Evolutionary conservation across 2,888 invertebrate species (phyloP), one percentile per base, ranked within the genome.

Genomic region (Eupithecia subfuscata): DNA sequence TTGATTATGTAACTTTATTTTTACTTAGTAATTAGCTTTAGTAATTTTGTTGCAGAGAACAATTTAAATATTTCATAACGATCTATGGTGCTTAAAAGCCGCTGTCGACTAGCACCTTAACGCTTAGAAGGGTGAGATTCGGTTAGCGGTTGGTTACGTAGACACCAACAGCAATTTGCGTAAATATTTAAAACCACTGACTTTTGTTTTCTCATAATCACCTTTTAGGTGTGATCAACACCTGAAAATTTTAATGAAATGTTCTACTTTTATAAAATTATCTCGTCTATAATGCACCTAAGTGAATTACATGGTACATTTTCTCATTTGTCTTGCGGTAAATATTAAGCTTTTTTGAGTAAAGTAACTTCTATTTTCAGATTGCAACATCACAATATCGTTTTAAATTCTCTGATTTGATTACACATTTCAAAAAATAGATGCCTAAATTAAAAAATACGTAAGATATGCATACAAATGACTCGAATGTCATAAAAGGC

Each of bases 111-210:
- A 14, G 40, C 40, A 68, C 18, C 68, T 68, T 68, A 25, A 68
- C 43, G 43, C 43, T 40, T 22, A 25, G 78, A 74, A 80, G 80
- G 80, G 78, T 80, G 69, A 63, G 56, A 69, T 75, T 77, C 78
- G 78, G 63, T 71, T 69, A 68, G 80, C 34, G 67, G 75, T 70
- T 43, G 78, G 69, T 71, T 65, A 72, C 63, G 68, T 75, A 74
- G 75, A 72, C 48, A 70, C 67, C 63, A 48, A 73, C 69, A 43
- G 68, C 65, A 75, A 69, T 75, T 75, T 68, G 68, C 68, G 68
- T 68, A 43, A 45, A 68, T 60, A 45, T 63, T 63, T 60, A 70
- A 70, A 56, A 68, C 68, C 68, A 68, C 68, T 68, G 68, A 68
- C 68, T 68, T 69, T 69, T 69, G 18, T 52, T 52, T 69, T 18